Conservation (phyloP, 2,888 invertebrate species). For the Selenia dentaria region DNA sequence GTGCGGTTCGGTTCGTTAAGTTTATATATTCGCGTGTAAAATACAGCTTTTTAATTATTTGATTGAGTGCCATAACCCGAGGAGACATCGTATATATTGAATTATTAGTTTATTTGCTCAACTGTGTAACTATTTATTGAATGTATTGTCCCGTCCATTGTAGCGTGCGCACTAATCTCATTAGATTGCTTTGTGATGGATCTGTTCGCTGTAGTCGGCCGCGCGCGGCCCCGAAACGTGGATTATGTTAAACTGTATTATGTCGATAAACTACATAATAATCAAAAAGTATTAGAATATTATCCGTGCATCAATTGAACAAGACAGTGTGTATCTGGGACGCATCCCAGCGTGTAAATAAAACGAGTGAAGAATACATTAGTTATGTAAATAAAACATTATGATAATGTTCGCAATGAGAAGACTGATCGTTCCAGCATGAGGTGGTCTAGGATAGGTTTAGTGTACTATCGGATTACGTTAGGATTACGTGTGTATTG, state of each 20-base stretch:
- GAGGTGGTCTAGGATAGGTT: constrained; percentile 75
- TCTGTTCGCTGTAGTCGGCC: no score
- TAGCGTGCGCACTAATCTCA: constrained; percentile 41
- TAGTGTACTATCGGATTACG: constrained; percentile 66
- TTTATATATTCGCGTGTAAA: constrained; percentile 30
- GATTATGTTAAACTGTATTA: no score
- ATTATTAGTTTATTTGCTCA: constrained; percentile 55
- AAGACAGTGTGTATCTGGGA: constrained; percentile 22
- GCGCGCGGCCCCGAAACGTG: no score
- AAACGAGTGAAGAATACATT: no score
- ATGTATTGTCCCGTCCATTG: constrained; percentile 46
- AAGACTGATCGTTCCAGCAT: constrained; percentile 82
- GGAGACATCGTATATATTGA: constrained; percentile 44
- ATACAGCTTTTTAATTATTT: constrained; percentile 37
- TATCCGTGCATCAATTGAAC: no score
- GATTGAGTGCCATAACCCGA: constrained; percentile 66
- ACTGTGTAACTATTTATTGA: constrained; percentile 31
- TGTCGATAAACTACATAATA: no score
- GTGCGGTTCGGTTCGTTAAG: no score
- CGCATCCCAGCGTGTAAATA: constrained; percentile 45
- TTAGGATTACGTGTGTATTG: constrained; percentile 68
- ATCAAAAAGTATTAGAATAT: no score
- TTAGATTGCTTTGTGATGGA: constrained; percentile 42
- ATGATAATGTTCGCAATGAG: constrained; percentile 81
- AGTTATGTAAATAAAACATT: constrained; percentile 51